Evolutionary conservation across 2,113 vertebrate genomes (phyloP).

Genomic region (Anoura caudifer): DNA sequence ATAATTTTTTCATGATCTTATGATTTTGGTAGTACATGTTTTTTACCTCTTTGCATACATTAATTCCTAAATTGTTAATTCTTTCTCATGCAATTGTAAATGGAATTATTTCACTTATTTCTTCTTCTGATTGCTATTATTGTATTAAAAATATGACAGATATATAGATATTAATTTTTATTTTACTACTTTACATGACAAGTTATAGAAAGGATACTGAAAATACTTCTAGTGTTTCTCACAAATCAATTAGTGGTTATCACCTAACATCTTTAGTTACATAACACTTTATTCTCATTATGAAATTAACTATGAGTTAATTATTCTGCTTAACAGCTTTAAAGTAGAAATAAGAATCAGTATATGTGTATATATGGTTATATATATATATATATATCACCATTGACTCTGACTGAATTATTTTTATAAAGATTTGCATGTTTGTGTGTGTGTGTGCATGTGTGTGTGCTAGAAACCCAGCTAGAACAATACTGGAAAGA

Average conservation of each 20-base stretch:
- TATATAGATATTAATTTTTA: too few species aligned
- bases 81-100: too few species aligned
- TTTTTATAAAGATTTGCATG: background rate
- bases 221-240: conserved; percentile 37
- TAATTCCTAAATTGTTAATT: too few species aligned
- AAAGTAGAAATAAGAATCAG: background rate
- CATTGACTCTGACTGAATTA: background rate
- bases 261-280: conserved; percentile 27
- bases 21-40: too few species aligned
- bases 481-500: conserved; percentile 36
- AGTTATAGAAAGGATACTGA: background rate
- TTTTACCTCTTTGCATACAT: too few species aligned
- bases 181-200: background rate
- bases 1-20: too few species aligned
- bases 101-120: too few species aligned
- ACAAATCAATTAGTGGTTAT: background rate
- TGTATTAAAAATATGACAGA: too few species aligned
- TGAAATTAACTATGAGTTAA: conserved; percentile 20
- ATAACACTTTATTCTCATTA: conserved; percentile 11
- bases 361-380: background rate
- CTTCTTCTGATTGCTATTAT: too few species aligned
- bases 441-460: background rate
- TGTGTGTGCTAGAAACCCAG: background rate
- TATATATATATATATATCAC: background rate
- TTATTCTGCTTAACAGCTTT: background rate